phyloP scores from a whole-genome alignment of 1,140 invertebrate genomes.

The Euura lappo region DNA sequence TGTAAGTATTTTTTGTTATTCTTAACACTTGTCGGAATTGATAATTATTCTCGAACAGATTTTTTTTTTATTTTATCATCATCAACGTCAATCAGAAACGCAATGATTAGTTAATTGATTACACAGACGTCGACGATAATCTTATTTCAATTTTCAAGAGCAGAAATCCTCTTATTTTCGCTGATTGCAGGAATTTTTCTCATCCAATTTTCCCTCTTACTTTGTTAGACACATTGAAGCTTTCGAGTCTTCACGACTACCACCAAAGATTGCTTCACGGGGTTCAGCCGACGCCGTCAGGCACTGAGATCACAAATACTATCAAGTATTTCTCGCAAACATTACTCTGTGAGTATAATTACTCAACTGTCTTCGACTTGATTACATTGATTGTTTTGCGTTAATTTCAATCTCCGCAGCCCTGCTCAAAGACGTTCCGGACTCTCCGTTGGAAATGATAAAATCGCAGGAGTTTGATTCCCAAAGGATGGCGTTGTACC shows the following conservation, averaged over 20 bases:
- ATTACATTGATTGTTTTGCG: slow-evolving; percentile 19
- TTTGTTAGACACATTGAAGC: slow-evolving; percentile 92
- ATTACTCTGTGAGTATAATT: slow-evolving; percentile 80
- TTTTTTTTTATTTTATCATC: no score
- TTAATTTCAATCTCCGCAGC: slow-evolving; percentile 62
- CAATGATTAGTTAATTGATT: no score
- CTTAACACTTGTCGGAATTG: no score
- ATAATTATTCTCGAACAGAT: no score
- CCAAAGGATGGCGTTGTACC: slow-evolving; percentile 87
- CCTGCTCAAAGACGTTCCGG: slow-evolving; percentile 93
- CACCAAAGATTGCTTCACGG: slow-evolving; percentile 92
- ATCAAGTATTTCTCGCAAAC: slow-evolving; percentile 98
- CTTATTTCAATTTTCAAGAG: no score
- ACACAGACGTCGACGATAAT: no score
- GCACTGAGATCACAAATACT: slow-evolving; percentile 94
- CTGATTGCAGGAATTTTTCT: no score
- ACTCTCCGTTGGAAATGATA: slow-evolving; percentile 88
- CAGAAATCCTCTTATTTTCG: no score
- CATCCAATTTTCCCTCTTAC: slow-evolving; percentile 1
- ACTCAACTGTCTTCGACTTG: slow-evolving; percentile 48
- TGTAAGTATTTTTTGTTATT: slow-evolving; percentile 49
- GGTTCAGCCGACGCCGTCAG: slow-evolving; percentile 89
- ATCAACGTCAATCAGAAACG: no score
- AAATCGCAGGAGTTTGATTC: slow-evolving; percentile 84
- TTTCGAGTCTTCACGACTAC: slow-evolving; percentile 95